These are phyloP conservation scores for Stratiomys singularior DNA, from an alignment of 2,888 invertebrate genomes.

Conservation along the genomic window DNA sequence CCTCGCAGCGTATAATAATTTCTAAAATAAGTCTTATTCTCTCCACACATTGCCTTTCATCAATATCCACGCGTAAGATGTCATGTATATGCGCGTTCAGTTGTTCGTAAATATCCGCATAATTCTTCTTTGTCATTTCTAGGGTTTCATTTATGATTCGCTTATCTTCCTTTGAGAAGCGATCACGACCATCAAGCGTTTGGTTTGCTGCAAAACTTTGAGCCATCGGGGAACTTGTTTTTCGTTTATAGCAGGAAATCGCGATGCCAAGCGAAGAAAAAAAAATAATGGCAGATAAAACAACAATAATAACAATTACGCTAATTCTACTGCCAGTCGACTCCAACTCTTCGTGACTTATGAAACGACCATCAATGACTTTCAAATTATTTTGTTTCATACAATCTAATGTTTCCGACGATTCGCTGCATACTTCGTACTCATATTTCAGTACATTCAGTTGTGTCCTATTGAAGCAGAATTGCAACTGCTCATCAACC, in stretches of 20 bases:
- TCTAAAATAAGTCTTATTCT: slow-evolving; percentile 58
- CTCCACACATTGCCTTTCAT: slow-evolving; percentile 58
- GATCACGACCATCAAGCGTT: slow-evolving; percentile 4
- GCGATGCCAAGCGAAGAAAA: neutral
- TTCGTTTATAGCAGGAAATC: slow-evolving; percentile 47
- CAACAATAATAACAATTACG: slow-evolving; percentile 50
- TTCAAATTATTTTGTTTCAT: slow-evolving; percentile 56
- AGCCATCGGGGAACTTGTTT: slow-evolving; percentile 10
- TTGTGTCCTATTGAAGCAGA: slow-evolving; percentile 60
- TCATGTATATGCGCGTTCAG: slow-evolving; percentile 56
- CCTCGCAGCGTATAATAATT: slow-evolving; percentile 56
- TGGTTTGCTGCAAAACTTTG: slow-evolving; percentile 16
- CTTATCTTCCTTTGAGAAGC: slow-evolving; percentile 57
- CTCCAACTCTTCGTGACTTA: slow-evolving; percentile 57
- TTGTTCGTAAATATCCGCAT: slow-evolving; percentile 58
- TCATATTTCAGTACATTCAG: slow-evolving; percentile 60
- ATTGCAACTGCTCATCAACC: slow-evolving; percentile 56
- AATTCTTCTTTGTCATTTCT: slow-evolving; percentile 57
- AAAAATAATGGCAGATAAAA: slow-evolving; percentile 47
- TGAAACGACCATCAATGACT: slow-evolving; percentile 58
- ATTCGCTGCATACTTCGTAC: slow-evolving; percentile 60
- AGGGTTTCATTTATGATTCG: slow-evolving; percentile 58
- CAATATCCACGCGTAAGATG: slow-evolving; percentile 55
- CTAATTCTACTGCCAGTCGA: neutral
- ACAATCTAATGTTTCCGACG: slow-evolving; percentile 58